Conservation (phyloP, 2,888 invertebrate species). For the Callyntrura guangdongensis region DNA sequence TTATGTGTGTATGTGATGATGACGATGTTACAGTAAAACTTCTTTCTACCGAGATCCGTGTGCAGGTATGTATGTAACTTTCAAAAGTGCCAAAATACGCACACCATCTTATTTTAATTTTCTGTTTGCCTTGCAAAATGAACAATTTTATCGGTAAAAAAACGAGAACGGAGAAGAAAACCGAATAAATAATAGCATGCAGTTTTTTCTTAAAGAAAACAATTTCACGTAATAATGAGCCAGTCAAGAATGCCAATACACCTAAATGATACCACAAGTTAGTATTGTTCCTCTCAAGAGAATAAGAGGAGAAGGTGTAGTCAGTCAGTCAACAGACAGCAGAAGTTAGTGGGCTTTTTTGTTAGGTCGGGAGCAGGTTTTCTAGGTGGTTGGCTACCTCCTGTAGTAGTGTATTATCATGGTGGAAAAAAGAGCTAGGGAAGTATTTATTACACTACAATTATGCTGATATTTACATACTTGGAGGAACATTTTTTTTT, state of each 20-base stretch:
- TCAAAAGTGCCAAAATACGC: conserved; percentile 13
- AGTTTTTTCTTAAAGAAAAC: background rate
- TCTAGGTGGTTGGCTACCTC: conserved; percentile 38
- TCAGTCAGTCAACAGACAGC: background rate
- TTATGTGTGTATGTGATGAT: background rate
- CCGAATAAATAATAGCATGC: background rate
- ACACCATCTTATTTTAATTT: background rate
- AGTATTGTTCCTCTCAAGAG: conserved; percentile 30
- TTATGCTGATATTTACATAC: conserved; percentile 48
- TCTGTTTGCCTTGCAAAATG: background rate
- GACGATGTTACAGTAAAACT: conserved; percentile 33
- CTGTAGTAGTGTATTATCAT: conserved; percentile 6
- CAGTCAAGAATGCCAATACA: background rate
- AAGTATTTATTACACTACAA: conserved; percentile 52
- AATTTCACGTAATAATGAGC: conserved; percentile 4
- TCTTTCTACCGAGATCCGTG: background rate
- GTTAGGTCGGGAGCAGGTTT: conserved; percentile 48
- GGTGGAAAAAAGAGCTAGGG: conserved; percentile 17
- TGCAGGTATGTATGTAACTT: background rate
- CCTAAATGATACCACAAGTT: background rate
- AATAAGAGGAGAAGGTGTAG: background rate
- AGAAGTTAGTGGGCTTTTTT: conserved; percentile 10
- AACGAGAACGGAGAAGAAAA: background rate
- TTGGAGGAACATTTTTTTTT: conserved; percentile 48
- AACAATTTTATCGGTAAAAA: background rate